Evolutionary conservation across 2,888 invertebrate species (phyloP), one percentile per base, ranked within the genome.

Genomic region (Drosophila pseudotalamancana): DNA sequence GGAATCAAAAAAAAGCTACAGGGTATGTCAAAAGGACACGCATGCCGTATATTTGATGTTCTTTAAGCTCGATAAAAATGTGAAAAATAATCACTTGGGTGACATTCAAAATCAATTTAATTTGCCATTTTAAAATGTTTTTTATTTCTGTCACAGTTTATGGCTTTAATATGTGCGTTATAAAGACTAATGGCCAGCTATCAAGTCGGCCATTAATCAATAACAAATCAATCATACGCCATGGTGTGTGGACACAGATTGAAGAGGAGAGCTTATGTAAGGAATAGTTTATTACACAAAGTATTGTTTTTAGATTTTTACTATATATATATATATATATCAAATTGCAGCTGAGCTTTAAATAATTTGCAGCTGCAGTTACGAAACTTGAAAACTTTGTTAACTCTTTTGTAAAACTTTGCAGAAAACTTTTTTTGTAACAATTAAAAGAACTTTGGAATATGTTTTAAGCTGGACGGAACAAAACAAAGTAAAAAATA

Each of bases 201-300:
- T n/a, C n/a, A n/a, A n/a, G n/a, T n/a, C n/a, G 6, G 35, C 31
- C 51, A 53, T 53, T 63, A 57, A 45, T 71, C 62, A 40, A 50
- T 50, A 18, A 6, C 19, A 70, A 50, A 75, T 65, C 59, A 53
- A 64, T 72, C 72, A 72, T 71, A 59, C 65, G 76, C 59, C 72
- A 21, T n/a, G 72, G 43, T 29, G 40, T 18, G 11, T 32, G 8
- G 8, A 16, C 49, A 62, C 6, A 34, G 16, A 16, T 18, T 23
- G 16, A 12, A 35, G n/a, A n/a, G n/a, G n/a, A n/a, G n/a, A n/a
- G n/a, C n/a, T n/a, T n/a, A n/a, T n/a, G n/a, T n/a, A n/a, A n/a
- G n/a, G n/a, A n/a, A n/a, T n/a, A n/a, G n/a, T n/a, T n/a, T n/a
- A n/a, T n/a, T n/a, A n/a, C n/a, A n/a, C n/a, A n/a, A n/a, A n/a